These are phyloP conservation scores for Numida meleagris DNA, from an alignment of 2,113 vertebrate genomes.

Conservation along the genomic window DNA sequence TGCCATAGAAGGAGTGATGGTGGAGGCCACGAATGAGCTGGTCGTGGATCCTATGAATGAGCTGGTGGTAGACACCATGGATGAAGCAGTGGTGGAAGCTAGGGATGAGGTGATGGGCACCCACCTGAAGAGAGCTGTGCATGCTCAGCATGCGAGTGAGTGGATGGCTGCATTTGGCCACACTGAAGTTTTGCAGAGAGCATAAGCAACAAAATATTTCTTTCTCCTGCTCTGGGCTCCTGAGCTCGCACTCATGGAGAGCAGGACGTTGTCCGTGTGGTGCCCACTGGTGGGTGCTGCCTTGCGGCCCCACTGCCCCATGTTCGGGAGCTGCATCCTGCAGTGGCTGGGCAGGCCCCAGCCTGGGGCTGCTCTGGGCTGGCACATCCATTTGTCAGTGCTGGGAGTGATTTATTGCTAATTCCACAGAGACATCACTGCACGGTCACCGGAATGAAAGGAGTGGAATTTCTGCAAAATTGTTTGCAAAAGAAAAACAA, in stretches of 20 bases:
- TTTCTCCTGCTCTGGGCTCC: background rate
- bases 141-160: too few relatives aligned
- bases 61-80: too few relatives aligned
- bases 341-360: background rate
- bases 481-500: background rate
- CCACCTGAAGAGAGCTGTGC: background rate
- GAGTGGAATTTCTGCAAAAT: background rate
- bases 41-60: background rate
- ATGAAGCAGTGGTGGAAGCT: too few relatives aligned
- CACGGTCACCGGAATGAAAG: background rate
- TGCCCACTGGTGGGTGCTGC: background rate
- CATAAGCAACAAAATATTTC: rapidly evolving
- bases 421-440: background rate
- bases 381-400: background rate
- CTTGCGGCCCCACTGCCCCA: background rate
- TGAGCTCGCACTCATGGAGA: background rate
- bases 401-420: background rate
- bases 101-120: too few relatives aligned
- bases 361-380: background rate
- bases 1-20: background rate
- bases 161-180: rapidly evolving
- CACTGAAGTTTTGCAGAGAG: background rate
- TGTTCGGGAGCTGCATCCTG: background rate
- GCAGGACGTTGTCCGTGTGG: rapidly evolving
- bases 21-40: background rate